Evolutionary conservation across 2,113 vertebrate genomes (phyloP), one percentile per base, ranked within the genome.

Genomic region (Phainopepla nitens): DNA sequence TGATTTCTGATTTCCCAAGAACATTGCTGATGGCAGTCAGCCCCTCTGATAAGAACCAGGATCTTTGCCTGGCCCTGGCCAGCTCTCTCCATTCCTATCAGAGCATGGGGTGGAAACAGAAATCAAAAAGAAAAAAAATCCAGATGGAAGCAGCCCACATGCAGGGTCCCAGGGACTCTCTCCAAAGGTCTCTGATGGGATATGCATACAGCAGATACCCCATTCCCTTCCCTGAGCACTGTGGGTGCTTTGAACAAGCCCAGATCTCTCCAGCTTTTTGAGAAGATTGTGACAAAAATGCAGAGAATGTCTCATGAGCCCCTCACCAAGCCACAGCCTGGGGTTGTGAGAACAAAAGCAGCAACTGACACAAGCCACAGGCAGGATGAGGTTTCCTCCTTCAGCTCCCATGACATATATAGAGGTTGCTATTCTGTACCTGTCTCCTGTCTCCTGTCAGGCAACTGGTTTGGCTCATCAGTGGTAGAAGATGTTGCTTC

Each of bases 71-170:
- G 53, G 20, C 58, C 36, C 51, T 58, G 44, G 36, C 36, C 71
- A 69, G 60, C 13, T 62, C 35, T 62, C 31, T 13, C 21, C 58
- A 39, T 39, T 54, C 9, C 15, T 19, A 15, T 28, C n/a, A 73
- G n/a, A 39, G 11, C 11, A 39, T 0, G 3, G 1, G 18, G 27
- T 14, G 7, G 22, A 5, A 33, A 51, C 2, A 42, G 22, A 49
- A 27, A 10, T 13, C 6, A 41, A 49, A n/a, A 33, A 50, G n/a
- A 15, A 7, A 39, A 5, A 15, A 7, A 39, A 7, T 22, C 14
- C 22, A 33, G 29, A 11, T 0, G 0, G 33, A 45, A 33, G 3
- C 60, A 75, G 12, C 15, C 19, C 11, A 23, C 20, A 17, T 14
- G 29, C 17, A 49, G 41, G 12, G 23, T 28, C 18, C 49, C n/a